phyloP scores from a whole-genome alignment of 2,797 vertebrate species.

The Karalla daura region DNA sequence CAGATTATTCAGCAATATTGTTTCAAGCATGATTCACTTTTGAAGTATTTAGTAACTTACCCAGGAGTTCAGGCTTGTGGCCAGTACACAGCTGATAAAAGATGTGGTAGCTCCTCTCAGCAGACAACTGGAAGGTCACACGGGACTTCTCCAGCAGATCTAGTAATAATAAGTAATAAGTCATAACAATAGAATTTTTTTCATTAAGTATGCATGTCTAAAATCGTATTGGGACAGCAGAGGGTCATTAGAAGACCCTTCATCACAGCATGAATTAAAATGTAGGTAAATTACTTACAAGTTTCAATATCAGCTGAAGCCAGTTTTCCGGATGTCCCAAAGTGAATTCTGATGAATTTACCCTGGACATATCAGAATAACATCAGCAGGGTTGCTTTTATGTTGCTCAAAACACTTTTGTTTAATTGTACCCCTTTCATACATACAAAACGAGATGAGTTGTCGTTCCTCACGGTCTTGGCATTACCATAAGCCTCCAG shows the following conservation, averaged over 20 bases:
- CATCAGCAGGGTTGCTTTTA: neutral
- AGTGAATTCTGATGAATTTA: slow-evolving; percentile 83
- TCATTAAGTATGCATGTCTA: neutral
- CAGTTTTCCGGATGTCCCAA: slow-evolving; percentile 83
- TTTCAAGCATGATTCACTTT: neutral
- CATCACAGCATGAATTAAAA: neutral
- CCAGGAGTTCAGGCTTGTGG: slow-evolving; percentile 86
- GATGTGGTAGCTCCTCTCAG: slow-evolving; percentile 91
- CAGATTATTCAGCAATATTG: neutral
- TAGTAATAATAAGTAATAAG: neutral
- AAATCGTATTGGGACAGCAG: neutral
- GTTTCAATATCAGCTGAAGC: slow-evolving; percentile 91
- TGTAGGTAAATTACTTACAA: slow-evolving; percentile 75
- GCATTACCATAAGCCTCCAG: slow-evolving; percentile 91
- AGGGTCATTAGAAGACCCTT: too few relatives aligned
- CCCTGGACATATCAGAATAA: slow-evolving; percentile 67
- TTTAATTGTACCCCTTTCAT: slow-evolving; percentile 35
- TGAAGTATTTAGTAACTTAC: slow-evolving; percentile 23
- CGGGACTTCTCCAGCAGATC: slow-evolving; percentile 91
- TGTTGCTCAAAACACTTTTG: neutral
- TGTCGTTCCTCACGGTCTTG: slow-evolving; percentile 91
- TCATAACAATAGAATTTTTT: too few relatives aligned
- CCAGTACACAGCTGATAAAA: slow-evolving; percentile 91
- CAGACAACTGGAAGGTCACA: slow-evolving; percentile 89
- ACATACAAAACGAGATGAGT: slow-evolving; percentile 84